Conservation (phyloP, 2,888 invertebrate species). For the Stomorhina lunata region DNA sequence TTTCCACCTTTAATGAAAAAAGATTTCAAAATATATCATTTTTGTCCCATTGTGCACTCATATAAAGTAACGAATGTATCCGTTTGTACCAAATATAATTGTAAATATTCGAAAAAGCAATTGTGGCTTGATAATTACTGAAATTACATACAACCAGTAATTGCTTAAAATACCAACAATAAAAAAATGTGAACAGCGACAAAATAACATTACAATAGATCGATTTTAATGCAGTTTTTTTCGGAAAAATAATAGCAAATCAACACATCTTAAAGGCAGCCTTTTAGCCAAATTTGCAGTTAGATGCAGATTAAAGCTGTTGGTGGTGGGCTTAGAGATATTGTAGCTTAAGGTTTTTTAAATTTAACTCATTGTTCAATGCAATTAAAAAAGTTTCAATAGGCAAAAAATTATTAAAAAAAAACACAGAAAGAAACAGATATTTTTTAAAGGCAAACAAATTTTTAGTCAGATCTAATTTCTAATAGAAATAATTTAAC, state of each 20-base stretch:
- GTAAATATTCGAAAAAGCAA: neutral
- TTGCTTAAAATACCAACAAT: conserved; percentile 39
- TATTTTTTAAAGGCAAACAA: too few species aligned
- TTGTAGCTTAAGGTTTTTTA: conserved; percentile 11
- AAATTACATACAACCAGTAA: conserved; percentile 28
- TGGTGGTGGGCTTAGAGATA: neutral
- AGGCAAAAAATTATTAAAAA: too few species aligned
- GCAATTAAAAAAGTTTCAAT: too few species aligned
- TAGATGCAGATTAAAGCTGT: conserved; percentile 22
- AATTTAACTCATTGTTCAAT: neutral
- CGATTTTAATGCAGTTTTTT: neutral
- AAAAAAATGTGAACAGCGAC: conserved; percentile 4
- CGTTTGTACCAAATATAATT: too few species aligned
- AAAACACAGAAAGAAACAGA: too few species aligned
- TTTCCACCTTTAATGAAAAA: too few species aligned
- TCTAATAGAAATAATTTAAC: too few species aligned
- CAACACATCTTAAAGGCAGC: conserved; percentile 56
- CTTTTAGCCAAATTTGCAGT: conserved; percentile 49
- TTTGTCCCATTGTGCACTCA: too few species aligned
- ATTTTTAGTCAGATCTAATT: too few species aligned
- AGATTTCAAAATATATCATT: too few species aligned
- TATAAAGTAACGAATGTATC: too few species aligned
- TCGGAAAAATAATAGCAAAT: conserved; percentile 39
- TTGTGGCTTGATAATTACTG: conserved; percentile 42
- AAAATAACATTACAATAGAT: neutral